Percentiles rank a stretch among this genome's conserved stretches.
Conservation (phyloP, 2,888 invertebrate species). For the Leucophenga montana region DNA sequence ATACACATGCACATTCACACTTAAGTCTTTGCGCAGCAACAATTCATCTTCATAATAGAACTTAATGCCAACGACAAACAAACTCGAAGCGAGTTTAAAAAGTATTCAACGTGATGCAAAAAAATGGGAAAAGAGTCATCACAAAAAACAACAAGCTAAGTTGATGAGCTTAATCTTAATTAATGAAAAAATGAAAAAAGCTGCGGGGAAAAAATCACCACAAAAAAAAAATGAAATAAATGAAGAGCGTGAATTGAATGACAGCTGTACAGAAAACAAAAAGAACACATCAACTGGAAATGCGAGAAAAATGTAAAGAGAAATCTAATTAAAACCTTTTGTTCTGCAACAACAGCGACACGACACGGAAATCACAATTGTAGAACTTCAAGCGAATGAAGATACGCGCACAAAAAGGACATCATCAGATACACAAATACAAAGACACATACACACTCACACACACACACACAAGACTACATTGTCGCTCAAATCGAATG, state of each 20-base stretch:
- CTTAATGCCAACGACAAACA: slow-evolving; percentile 47
- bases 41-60: slow-evolving; percentile 53
- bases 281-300: background rate
- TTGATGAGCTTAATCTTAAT: slow-evolving; percentile 32
- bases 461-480: background rate
- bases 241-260: background rate
- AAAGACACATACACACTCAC: background rate
- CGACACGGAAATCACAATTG: slow-evolving; percentile 1
- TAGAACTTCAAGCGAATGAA: background rate
- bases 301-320: background rate
- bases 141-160: slow-evolving; percentile 1
- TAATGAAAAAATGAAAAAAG: slow-evolving; percentile 27
- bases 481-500: background rate
- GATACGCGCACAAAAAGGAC: background rate
- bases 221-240: slow-evolving; percentile 2
- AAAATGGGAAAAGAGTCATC: background rate
- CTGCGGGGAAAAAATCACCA: background rate
- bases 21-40: slow-evolving; percentile 18
- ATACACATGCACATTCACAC: background rate
- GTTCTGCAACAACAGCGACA: background rate
- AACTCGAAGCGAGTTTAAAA: slow-evolving; percentile 29
- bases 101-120: background rate
- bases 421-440: background rate
- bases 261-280: background rate
- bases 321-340: slow-evolving; percentile 19